Percentiles rank a stretch among this genome's conserved stretches.
Conservation (phyloP, 2,888 invertebrate species). For the Dascillus cervinus region DNA sequence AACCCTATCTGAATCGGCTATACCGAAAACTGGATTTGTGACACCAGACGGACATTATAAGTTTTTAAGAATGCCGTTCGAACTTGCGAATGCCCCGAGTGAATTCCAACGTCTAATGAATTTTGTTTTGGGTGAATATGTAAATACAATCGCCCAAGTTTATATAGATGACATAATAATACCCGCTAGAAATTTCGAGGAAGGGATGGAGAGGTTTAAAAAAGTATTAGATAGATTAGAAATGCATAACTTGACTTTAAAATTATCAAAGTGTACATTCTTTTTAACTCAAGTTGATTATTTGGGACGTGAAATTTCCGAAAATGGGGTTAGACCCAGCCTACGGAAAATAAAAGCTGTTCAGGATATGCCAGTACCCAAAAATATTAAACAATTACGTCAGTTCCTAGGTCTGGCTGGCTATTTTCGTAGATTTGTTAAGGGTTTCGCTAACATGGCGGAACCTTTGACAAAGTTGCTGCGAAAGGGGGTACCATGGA, state of each 20-base stretch:
- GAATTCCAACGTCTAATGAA: conserved; percentile 5
- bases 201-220: conserved; percentile 14
- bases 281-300: conserved; percentile 14
- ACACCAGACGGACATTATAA: conserved; percentile 20
- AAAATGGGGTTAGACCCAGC: conserved; percentile 6
- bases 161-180: conserved; percentile 18
- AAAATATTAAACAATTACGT: conserved; percentile 8
- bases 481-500: conserved; percentile 1
- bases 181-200: conserved; percentile 12
- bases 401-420: conserved; percentile 6
- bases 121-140: conserved; percentile 1
- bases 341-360: conserved; percentile 5
- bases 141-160: conserved; percentile 3
- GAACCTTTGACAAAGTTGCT: conserved; percentile 5
- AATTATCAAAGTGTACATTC: conserved; percentile 16
- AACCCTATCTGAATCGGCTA: conserved; percentile 10
- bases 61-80: conserved; percentile 27
- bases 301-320: conserved; percentile 16
- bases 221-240: conserved; percentile 8
- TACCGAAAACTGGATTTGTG: conserved; percentile 4
- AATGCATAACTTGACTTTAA: conserved; percentile 12
- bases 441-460: conserved; percentile 4
- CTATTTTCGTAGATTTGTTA: conserved; percentile 6
- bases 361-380: conserved; percentile 4
- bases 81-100: conserved; percentile 7